A percentile compares a stretch with the other conserved stretches of the same genome.
Evolutionary conservation across 2,888 invertebrate species (phyloP).

Genomic region (Eupeodes luniger): DNA sequence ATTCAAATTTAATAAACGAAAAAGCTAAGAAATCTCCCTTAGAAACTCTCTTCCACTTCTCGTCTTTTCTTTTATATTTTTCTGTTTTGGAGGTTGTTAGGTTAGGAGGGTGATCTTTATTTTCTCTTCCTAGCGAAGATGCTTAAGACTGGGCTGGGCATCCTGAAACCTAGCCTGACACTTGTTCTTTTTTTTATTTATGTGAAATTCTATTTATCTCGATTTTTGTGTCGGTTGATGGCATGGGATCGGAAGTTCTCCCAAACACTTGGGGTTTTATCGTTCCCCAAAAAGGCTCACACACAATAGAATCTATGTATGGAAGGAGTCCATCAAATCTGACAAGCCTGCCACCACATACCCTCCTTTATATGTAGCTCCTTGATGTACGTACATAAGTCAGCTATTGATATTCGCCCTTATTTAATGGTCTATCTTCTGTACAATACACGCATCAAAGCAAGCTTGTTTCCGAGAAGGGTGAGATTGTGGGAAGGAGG

Average conservation of each 20-base stretch:
- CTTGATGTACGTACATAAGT: not conserved
- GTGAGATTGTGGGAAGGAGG: not conserved
- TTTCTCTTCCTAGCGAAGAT: not conserved
- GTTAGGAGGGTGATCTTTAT: not conserved
- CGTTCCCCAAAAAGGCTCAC: not conserved
- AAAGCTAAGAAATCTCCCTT: constrained; percentile 38
- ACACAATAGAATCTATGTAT: constrained; percentile 44
- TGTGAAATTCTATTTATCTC: constrained; percentile 58
- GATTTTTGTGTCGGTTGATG: constrained; percentile 42
- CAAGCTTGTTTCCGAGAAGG: constrained; percentile 6
- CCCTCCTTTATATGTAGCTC: not conserved
- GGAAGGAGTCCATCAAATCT: constrained; percentile 56
- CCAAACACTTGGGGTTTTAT: constrained; percentile 46
- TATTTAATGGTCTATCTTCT: constrained; percentile 31
- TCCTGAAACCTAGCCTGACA: not conserved
- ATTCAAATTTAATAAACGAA: constrained; percentile 73
- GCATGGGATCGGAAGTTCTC: constrained; percentile 37
- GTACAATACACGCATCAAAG: constrained; percentile 19
- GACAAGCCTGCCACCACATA: constrained; percentile 40
- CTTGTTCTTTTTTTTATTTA: constrained; percentile 29
- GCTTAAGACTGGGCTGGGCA: not conserved
- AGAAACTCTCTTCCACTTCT: not conserved
- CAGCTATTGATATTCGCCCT: constrained; percentile 41
- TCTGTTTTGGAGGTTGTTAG: not conserved
- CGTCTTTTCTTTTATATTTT: not conserved